Base-by-base conservation (phyloP, 1,140 invertebrate species). In the Watersipora subatra region DNA sequence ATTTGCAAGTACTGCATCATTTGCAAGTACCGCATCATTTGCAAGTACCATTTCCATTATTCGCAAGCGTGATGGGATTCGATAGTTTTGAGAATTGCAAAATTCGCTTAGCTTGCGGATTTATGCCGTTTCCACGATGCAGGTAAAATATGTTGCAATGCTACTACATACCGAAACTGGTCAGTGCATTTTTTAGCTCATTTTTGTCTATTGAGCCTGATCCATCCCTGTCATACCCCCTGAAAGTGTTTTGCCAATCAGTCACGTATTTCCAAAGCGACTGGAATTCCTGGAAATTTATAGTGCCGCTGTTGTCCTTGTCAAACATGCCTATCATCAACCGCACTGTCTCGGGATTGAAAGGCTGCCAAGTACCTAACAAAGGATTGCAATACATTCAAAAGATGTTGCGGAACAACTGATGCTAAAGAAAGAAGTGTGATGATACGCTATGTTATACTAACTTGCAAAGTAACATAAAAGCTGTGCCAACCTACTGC, bases 261-360 rank as follows among this genome's bases (percentile, higher is more conserved):
- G 89, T 92, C 0, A 97, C 90, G 80, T 98, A 99, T 77, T 97
- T 95, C 95, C 94, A 98, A 0, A 99, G 79, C 3, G 90, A 87
- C 55, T 88, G 87, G 82, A 98, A 98, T 78, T 97, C 94, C 72
- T 94, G 87, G 82, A 97, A 98, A 71, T 86, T 91, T 61, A 98
- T 93, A 1, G 89, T 89, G 24, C 93, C 93, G 74, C 85, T 85
- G 71, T 88, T 88, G 72, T 92, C 87, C 70, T 87, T 87, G 78
- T 98, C 95, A 85, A 98, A 99, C 94, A 98, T 97, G 74, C 93
- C 90, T 73, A 95, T 95, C 91, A 96, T 94, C 62, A 95, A 80
- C 62, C 91, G 80, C 46, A 97, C 91, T 62, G 94, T 98, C 84
- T 98, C 94, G 57, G 93, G 92, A 82, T 98, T 98, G 76, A 99